These are phyloP conservation scores for Drosophila nr. perissopoda DNA, from an alignment of 2,888 invertebrate species.

Conservation along the genomic window DNA sequence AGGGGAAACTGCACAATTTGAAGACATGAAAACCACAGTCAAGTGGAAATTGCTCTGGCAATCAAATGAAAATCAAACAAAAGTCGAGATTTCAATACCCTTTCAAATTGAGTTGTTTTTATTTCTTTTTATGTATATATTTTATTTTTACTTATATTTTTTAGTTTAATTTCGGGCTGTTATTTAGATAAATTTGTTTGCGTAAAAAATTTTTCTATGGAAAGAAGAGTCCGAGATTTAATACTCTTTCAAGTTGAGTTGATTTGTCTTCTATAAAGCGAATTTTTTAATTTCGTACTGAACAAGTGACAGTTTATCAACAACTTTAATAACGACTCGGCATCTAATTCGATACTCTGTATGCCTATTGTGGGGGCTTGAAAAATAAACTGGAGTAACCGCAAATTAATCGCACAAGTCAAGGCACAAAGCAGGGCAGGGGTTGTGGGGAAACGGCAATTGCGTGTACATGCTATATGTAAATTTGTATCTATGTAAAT, in stretches of 20 bases:
- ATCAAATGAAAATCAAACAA: slow-evolving; percentile 9
- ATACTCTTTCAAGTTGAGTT: neutral
- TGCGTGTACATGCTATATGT: neutral
- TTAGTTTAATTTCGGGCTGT: neutral
- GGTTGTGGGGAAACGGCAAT: neutral
- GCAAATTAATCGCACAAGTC: slow-evolving; percentile 46
- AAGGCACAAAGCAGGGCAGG: neutral
- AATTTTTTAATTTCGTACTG: neutral
- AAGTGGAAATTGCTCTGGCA: slow-evolving; percentile 17
- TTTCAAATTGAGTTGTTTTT: neutral
- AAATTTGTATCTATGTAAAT: neutral
- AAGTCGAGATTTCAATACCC: slow-evolving; percentile 12
- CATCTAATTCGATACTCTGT: neutral
- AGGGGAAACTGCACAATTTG: slow-evolving; percentile 38
- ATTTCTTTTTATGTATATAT: neutral
- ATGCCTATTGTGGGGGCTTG: neutral
- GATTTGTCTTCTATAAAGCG: neutral
- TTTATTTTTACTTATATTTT: neutral
- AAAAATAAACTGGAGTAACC: slow-evolving; percentile 30
- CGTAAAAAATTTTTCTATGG: neutral
- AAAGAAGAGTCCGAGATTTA: neutral
- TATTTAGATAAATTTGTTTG: neutral
- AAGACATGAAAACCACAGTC: slow-evolving; percentile 38
- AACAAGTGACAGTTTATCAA: neutral
- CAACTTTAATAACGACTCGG: neutral